Evolutionary conservation across 1,140 invertebrate genomes (phyloP).

Genomic region (Pentalonia nigronervosa): DNA sequence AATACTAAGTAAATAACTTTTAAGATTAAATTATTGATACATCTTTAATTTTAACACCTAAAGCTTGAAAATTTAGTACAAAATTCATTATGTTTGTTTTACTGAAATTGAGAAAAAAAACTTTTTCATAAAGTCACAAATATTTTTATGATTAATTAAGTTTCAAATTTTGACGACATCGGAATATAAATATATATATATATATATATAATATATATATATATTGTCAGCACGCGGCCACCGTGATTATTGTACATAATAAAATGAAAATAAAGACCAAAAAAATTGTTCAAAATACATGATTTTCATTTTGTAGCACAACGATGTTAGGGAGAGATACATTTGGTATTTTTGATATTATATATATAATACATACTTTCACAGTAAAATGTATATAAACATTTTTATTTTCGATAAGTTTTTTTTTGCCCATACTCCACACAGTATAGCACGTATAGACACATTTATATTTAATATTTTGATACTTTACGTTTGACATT

Average conservation of each 20-base stretch:
- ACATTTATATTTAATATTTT: not conserved
- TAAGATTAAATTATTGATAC: not conserved
- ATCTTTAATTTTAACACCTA: not conserved
- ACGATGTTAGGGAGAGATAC: not conserved
- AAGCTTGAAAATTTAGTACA: not conserved
- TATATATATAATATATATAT: no score
- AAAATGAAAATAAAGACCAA: not conserved
- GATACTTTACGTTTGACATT: not conserved
- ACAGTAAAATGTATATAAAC: not conserved
- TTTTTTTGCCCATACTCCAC: not conserved
- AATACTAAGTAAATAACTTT: no score
- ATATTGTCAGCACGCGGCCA: not conserved
- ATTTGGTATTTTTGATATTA: no score
- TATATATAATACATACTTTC: not conserved
- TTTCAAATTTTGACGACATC: no score
- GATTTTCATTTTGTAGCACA: not conserved
- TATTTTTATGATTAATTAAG: no score
- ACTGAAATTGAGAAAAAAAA: not conserved
- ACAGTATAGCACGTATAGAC: not conserved
- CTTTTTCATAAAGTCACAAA: no score
- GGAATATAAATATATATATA: no score
- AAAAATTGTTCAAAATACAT: not conserved
- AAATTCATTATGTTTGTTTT: not conserved
- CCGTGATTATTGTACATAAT: not conserved
- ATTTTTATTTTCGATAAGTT: not conserved